Evolutionary conservation across 2,113 vertebrate species (phyloP).

Genomic region (Cephalopholis sonnerati): DNA sequence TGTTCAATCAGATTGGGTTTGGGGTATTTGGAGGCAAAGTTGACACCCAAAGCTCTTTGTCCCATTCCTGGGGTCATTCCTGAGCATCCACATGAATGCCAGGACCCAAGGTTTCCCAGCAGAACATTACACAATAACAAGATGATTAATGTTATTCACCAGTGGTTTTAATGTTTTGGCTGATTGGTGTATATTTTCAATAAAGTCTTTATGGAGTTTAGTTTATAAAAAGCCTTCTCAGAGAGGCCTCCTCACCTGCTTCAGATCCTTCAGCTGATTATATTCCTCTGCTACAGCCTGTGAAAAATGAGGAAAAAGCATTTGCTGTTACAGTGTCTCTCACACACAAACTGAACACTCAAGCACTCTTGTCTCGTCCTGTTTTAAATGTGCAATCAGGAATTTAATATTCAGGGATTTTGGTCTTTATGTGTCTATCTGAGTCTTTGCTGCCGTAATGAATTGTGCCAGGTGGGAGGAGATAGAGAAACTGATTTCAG

Average conservation of each 20-base stretch:
- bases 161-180: no score
- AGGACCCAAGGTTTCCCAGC: no score
- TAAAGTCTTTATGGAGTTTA: not conserved
- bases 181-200: not conserved
- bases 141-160: no score
- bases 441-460: not conserved
- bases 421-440: not conserved
- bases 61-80: no score
- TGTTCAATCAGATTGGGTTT: no score
- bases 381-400: not conserved
- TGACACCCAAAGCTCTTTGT: no score
- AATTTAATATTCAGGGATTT: not conserved
- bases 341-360: not conserved
- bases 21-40: no score
- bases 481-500: not conserved
- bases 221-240: not conserved
- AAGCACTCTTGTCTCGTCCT: not conserved
- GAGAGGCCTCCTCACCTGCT: constrained; percentile 82
- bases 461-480: not conserved
- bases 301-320: not conserved
- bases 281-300: constrained; percentile 90
- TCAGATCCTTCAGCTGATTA: constrained; percentile 89
- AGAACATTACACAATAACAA: no score
- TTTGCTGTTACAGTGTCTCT: not conserved
- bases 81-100: no score